Base-by-base conservation (phyloP, 1,140 invertebrate genomes). In the Drosophila rufa region DNA sequence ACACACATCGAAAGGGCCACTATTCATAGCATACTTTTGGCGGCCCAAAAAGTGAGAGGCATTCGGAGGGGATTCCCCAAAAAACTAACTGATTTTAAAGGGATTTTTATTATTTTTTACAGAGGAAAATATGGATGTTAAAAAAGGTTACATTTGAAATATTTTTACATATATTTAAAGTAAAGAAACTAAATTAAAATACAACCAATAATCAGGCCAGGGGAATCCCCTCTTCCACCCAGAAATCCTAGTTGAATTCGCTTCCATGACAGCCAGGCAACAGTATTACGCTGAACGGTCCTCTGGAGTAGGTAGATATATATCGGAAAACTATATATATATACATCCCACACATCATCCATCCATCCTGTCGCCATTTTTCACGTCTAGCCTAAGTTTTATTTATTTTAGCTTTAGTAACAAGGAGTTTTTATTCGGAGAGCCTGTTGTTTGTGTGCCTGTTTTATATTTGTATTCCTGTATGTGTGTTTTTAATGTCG, bases 321-420 rank as follows among this genome's bases (percentile, higher is more conserved):
- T 40, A 74, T 55, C 14, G 36, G 53, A 56, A 40, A 59, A 58
- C 2, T 27, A 58, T 53, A 55, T 47, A 66, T 48, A 61, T 11
- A 53, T 17, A 5, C 33, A 56, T 42, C 27, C 42, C 45, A 59
- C 42, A 40, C 27, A 46, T 17, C 58, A 66, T 60, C 12, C 83
- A 82, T 82, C n/a, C 43, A 46, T 82, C n/a, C 43, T 46, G 57
- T 77, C 84, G 83, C 83, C 83, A 87, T 87, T 84, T 79, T 8
- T 56, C 42, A 40, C 42, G 69, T 80, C 68, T 77, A 86, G 71
- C 64, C 62, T 87, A 87, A 83, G 83, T 80, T 77, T 80, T 87
- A 87, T 87, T 87, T 87, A 87, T 87, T 87, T 89, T 86, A 86
- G 80, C n/a, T 59, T 76, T 76, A 76, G 75, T 77, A 68, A 40